Base-by-base conservation (phyloP, 2,113 vertebrate genomes). In the Pachyramphus minor region DNA sequence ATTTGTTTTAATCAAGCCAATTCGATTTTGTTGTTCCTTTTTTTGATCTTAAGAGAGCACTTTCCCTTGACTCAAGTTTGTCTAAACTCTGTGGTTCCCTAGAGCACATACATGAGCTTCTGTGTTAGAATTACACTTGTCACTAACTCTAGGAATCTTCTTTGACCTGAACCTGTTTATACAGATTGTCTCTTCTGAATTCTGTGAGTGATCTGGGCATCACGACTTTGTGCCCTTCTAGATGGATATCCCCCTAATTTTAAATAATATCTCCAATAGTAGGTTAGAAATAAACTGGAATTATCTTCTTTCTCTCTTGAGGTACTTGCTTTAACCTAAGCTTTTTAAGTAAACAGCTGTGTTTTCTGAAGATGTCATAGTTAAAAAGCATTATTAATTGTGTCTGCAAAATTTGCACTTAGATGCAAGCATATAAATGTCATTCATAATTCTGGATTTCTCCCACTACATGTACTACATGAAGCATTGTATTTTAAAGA, bases 1-100 rank as follows among this genome's bases (percentile, higher is more conserved):
- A 89, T 95, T 97, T 89, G 42, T 95, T 97, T 95, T 97, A 97
- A 97, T 97, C 82, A 94, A 97, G 88, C 62, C 82, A 91, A 75
- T 84, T 95, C 55, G 78, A 67, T 94, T 93, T 92, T 0, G 4
- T 78, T 87, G 39, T 84, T 91, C 66, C 9, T 81, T 21, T 91
- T 63, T 95, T 95, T 90, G 37, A 92, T 97, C 83, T 81, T 95
- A 71, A 76, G 52, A 91, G 64, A 94, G 42, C 44, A 53, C 41
- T 91, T 78, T 84, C 14, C 22, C 14, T 62, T 77, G 75, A 63
- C 41, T 89, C 30, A 50, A 60, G 22, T 77, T 90, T 81, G 41
- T 56, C 69, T 95, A 56, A 92, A 72, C 83, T 93, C 79, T 84
- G n/a, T 84, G 53, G 76, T 56, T 94, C 73, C 82, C 63, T 58